Percentiles rank a stretch among this genome's conserved stretches.
These are phyloP conservation scores for Sarcophaga subvicina DNA, from an alignment of 2,888 invertebrate genomes.

Conservation along the genomic window DNA sequence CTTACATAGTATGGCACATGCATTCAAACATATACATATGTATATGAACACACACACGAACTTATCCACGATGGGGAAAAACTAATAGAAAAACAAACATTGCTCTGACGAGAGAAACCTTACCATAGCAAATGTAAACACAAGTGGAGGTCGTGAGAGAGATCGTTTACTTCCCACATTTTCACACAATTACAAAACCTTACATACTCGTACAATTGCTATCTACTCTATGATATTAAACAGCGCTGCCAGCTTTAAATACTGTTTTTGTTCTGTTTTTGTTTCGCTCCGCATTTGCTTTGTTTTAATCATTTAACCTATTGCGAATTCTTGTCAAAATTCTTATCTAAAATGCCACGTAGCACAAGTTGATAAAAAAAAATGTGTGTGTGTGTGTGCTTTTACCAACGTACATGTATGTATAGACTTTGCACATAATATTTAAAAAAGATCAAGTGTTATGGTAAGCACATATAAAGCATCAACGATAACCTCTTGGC, in stretches of 20 bases:
- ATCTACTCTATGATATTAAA: background rate
- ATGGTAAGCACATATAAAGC: background rate
- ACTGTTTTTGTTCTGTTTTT: too few species aligned
- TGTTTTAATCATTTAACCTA: background rate
- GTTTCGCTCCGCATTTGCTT: too few species aligned
- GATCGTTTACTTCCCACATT: background rate
- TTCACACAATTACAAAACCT: constrained; percentile 1
- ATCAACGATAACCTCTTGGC: background rate
- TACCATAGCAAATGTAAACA: background rate
- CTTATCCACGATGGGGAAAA: constrained; percentile 12
- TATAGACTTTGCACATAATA: background rate
- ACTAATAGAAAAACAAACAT: constrained; percentile 45
- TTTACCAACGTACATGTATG: too few species aligned
- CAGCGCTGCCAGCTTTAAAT: background rate
- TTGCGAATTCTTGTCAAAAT: background rate
- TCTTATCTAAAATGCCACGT: background rate
- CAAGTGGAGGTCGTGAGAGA: constrained; percentile 64
- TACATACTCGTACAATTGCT: background rate
- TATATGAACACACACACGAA: constrained; percentile 3
- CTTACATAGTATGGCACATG: background rate
- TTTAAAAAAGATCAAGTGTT: background rate
- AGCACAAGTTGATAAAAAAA: too few species aligned
- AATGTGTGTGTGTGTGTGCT: too few species aligned
- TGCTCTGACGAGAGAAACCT: background rate
- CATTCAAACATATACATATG: background rate